Conservation (phyloP, 2,888 invertebrate genomes). For the Nymphalis c-album region DNA sequence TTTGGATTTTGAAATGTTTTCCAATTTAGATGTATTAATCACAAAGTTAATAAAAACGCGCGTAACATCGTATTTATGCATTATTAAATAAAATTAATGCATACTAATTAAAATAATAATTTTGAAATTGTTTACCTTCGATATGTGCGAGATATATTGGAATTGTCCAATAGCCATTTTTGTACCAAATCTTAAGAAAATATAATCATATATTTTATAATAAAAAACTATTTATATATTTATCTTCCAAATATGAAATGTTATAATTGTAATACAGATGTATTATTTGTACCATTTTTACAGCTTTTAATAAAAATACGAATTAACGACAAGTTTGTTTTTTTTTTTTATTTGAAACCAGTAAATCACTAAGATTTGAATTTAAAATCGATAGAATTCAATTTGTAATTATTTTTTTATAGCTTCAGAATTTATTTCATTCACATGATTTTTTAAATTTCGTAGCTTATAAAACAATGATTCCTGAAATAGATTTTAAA, state of each 20-base stretch:
- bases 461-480: not conserved
- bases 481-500: not conserved
- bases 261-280: not conserved
- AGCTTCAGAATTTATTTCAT: not conserved
- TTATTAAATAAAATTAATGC: too few species aligned
- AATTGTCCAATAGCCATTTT: too few species aligned
- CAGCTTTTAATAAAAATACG: not conserved
- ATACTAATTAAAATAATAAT: too few species aligned
- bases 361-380: not conserved
- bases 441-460: not conserved
- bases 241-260: not conserved
- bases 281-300: conserved; percentile 5
- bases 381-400: not conserved
- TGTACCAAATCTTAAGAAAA: too few species aligned
- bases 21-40: too few species aligned
- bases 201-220: too few species aligned
- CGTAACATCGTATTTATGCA: too few species aligned
- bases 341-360: not conserved
- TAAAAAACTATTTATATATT: too few species aligned
- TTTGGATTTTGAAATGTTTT: too few species aligned
- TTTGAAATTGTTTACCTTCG: too few species aligned
- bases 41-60: too few species aligned
- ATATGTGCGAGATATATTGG: too few species aligned
- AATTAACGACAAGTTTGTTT: not conserved
- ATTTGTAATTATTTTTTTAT: conserved; percentile 5